A percentile compares a stretch with the other conserved stretches of the same genome.
phyloP scores from a whole-genome alignment of 2,113 vertebrate genomes.

The Eulemur macaco region DNA sequence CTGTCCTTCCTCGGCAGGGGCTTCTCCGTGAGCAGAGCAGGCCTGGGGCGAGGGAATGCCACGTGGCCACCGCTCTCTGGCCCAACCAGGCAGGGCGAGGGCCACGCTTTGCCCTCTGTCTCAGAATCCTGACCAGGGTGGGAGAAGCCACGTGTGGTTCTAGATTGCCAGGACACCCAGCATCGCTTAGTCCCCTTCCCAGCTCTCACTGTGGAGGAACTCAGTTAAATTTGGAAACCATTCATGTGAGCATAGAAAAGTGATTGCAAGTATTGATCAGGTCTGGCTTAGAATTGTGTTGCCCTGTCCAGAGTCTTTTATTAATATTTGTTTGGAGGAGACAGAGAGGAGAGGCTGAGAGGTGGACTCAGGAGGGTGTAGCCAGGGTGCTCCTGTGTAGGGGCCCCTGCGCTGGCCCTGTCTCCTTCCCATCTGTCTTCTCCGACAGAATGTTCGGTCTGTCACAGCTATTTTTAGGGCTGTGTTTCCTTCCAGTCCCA shows the following conservation, averaged over 20 bases:
- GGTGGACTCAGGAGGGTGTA: neutral
- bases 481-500: neutral
- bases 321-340: neutral
- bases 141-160: neutral
- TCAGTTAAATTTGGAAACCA: neutral
- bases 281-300: neutral
- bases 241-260: neutral
- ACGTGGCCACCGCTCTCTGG: accelerated
- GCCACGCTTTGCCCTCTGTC: neutral
- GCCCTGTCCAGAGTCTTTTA: neutral
- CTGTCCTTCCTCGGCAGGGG: neutral
- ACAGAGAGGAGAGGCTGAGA: neutral
- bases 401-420: accelerated
- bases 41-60: neutral
- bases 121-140: neutral
- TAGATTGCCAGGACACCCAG: neutral
- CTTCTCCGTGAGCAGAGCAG: neutral
- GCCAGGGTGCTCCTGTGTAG: neutral
- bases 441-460: neutral
- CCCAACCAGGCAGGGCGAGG: neutral
- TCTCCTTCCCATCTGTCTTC: neutral
- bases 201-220: neutral
- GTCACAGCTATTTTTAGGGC: conserved; percentile 24
- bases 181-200: too few species aligned
- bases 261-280: neutral